Percentiles rank a stretch among this genome's conserved stretches.
phyloP scores from a whole-genome alignment of 2,888 invertebrate species.

The Octodonta nipae region DNA sequence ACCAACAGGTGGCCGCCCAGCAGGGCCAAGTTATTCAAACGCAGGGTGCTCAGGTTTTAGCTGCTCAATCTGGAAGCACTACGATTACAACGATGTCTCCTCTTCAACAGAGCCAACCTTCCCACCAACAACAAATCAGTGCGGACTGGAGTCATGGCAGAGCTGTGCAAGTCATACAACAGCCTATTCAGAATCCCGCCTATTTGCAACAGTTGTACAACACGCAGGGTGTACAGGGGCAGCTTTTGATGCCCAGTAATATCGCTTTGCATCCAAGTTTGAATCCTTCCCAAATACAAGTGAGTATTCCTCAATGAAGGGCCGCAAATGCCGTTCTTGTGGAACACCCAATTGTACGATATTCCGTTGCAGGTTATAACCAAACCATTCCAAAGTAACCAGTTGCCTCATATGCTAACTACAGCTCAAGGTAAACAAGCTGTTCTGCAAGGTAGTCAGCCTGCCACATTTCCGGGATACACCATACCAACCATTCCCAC shows the following conservation, averaged over 20 bases:
- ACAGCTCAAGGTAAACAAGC: constrained; percentile 62
- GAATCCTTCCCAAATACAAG: constrained; percentile 66
- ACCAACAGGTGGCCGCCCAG: constrained; percentile 37
- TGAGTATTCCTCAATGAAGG: constrained; percentile 20
- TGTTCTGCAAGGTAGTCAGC: constrained; percentile 51
- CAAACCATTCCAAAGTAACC: constrained; percentile 72
- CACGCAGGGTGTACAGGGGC: constrained; percentile 65
- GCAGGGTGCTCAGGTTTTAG: constrained; percentile 33
- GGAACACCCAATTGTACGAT: too few species aligned
- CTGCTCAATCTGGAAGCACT: constrained; percentile 32
- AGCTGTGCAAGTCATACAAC: constrained; percentile 66
- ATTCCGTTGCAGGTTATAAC: constrained; percentile 54
- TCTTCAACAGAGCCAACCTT: constrained; percentile 46
- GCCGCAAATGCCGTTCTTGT: too few species aligned
- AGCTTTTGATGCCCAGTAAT: constrained; percentile 68
- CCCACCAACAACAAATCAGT: constrained; percentile 44
- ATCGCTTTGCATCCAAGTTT: constrained; percentile 62
- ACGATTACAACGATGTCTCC: constrained; percentile 67
- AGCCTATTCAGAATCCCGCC: constrained; percentile 59
- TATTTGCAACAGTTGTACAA: constrained; percentile 72
- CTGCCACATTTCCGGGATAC: constrained; percentile 59
- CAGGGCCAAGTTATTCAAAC: constrained; percentile 34
- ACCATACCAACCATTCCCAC: constrained; percentile 66
- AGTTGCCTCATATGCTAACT: constrained; percentile 67
- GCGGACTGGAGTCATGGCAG: constrained; percentile 60